These are phyloP conservation scores for Candidula unifasciata DNA, from an alignment of 2,888 invertebrate genomes.

Conservation along the genomic window DNA sequence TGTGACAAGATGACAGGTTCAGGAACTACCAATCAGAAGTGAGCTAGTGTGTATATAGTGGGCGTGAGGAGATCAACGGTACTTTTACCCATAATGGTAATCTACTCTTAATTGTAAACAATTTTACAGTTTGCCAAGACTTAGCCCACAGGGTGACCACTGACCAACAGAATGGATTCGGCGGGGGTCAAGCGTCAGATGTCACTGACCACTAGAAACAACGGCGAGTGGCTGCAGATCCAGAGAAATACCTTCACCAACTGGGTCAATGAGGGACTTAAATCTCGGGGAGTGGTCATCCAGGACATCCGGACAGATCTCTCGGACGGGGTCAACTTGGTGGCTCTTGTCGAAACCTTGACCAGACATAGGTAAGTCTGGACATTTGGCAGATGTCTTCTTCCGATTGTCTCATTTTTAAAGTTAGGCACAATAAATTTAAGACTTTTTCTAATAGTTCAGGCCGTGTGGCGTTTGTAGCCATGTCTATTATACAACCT, in stretches of 20 bases:
- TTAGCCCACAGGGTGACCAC: background rate
- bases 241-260: slow-evolving; percentile 89
- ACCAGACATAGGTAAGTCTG: slow-evolving; percentile 79
- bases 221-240: slow-evolving; percentile 90
- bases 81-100: background rate
- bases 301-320: slow-evolving; percentile 92
- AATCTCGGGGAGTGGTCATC: slow-evolving; percentile 80
- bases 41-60: too few species aligned
- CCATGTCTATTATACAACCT: too few species aligned
- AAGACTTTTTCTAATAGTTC: too few species aligned
- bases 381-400: slow-evolving; percentile 20
- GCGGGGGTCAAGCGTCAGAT: slow-evolving; percentile 15
- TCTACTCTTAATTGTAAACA: background rate
- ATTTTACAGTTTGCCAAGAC: background rate
- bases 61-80: background rate
- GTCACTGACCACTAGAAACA: slow-evolving; percentile 85
- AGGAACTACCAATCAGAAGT: too few species aligned
- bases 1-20: too few species aligned
- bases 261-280: slow-evolving; percentile 91
- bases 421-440: too few species aligned
- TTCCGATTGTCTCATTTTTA: too few species aligned
- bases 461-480: too few species aligned
- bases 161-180: background rate
- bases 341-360: slow-evolving; percentile 93
- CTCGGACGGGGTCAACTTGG: slow-evolving; percentile 92